Evolutionary conservation across 2,888 invertebrate species (phyloP), one percentile per base, ranked within the genome.

Genomic region (Eilema sororculum): DNA sequence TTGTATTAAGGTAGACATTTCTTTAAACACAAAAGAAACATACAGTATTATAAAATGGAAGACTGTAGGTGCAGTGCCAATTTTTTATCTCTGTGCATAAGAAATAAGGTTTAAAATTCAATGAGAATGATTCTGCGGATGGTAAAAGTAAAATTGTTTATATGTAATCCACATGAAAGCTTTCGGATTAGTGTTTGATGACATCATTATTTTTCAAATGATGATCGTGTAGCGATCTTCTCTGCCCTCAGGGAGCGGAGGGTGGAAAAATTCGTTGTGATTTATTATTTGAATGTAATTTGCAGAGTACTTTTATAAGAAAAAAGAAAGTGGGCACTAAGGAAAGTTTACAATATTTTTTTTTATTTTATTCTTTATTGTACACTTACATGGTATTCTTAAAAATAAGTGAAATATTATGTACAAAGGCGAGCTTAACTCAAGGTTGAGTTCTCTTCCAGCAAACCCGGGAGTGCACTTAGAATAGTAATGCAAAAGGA

Each of bases 141-240:
- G 71, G 72, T 57, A 74, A 62, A 66, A 33, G 20, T 64, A 76
- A 80, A 70, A 67, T 84, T 87, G 86, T 88, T 76, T 71, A 73
- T 80, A 75, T 88, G 90, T 93, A 95, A 95, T 95, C 94, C 95
- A 93, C 94, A 94, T 93, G 95, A 95, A 95, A 95, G 95, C 95
- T 93, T 93, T 91, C 83, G 93, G 94, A 95, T 95, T 95, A 95
- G 95, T 93, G 93, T 95, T 95, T 95, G 95, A 95, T 95, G 95
- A 95, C 93, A 90, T 95, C 95, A 95, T 95, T 95, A 95, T 94
- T 94, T 93, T 90, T 87, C 90, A 89, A 92, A 95, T 92, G 92
- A 92, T 91, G 89, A 92, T 94, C 92, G 90, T 89, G 93, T 94
- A 88, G 91, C 93, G 89, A 93, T 93, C 92, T 89, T 90, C 87